phyloP scores from a whole-genome alignment of 2,888 invertebrate genomes.

The Noctua janthina region DNA sequence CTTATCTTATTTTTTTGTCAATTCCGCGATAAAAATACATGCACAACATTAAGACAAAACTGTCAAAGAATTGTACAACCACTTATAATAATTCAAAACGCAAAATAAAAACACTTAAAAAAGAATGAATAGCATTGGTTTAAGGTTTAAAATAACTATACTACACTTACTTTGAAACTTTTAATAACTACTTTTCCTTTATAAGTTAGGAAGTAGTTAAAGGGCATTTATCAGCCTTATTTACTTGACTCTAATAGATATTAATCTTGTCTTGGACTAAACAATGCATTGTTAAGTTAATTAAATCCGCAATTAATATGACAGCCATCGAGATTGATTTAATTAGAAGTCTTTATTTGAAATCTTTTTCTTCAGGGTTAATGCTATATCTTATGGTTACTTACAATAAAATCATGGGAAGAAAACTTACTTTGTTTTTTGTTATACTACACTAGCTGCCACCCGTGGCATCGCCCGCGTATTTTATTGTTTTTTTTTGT shows the following conservation, averaged over 20 bases:
- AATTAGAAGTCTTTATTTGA: not conserved
- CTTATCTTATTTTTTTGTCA: too few relatives aligned
- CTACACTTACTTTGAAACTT: not conserved
- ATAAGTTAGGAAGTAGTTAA: not conserved
- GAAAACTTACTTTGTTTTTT: not conserved
- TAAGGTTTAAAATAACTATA: not conserved
- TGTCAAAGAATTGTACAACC: not conserved
- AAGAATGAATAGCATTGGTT: not conserved
- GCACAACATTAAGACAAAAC: too few relatives aligned
- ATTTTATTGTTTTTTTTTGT: not conserved
- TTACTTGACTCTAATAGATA: not conserved
- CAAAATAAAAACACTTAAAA: not conserved
- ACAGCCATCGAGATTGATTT: not conserved
- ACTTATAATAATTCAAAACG: not conserved
- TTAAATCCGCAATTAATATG: conserved; percentile 9
- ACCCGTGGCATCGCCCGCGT: not conserved
- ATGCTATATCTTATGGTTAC: not conserved
- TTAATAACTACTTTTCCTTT: not conserved
- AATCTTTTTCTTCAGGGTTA: not conserved
- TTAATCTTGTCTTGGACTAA: not conserved
- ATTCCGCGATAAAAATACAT: too few relatives aligned
- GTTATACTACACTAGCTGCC: not conserved
- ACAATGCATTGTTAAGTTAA: conserved; percentile 18
- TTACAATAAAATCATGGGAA: not conserved
- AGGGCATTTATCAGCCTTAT: not conserved